These are phyloP conservation scores for Seira sanloemensis DNA, from an alignment of 2,888 invertebrate genomes.

Conservation along the genomic window DNA sequence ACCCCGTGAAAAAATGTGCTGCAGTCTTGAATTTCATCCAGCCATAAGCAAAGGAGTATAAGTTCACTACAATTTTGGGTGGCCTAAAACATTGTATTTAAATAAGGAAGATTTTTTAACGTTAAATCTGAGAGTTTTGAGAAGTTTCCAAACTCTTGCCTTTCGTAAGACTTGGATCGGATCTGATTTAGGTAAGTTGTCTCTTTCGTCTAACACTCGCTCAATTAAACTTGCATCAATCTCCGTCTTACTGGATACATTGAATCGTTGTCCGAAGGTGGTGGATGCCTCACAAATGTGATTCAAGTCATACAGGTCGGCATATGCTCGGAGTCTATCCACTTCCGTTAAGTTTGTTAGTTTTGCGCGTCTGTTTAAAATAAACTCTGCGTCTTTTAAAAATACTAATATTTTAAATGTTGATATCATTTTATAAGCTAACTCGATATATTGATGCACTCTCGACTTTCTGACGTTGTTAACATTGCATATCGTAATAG, in stretches of 20 bases:
- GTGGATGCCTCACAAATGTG: slow-evolving; percentile 66
- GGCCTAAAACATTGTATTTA: slow-evolving; percentile 78
- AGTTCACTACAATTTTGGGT: slow-evolving; percentile 87
- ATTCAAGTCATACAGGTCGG: slow-evolving; percentile 58
- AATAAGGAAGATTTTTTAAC: not conserved
- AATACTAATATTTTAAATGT: no score
- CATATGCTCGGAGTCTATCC: slow-evolving; percentile 19
- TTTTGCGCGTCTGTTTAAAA: slow-evolving; percentile 16
- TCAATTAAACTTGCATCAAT: slow-evolving; percentile 23
- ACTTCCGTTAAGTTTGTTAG: not conserved
- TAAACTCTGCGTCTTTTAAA: no score
- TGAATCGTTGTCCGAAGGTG: slow-evolving; percentile 65
- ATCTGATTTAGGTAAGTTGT: slow-evolving; percentile 30
- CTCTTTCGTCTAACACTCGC: slow-evolving; percentile 3
- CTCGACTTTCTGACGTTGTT: slow-evolving; percentile 66
- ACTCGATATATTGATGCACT: slow-evolving; percentile 61
- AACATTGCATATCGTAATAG: slow-evolving; percentile 70
- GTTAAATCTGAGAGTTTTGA: not conserved
- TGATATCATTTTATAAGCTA: not conserved
- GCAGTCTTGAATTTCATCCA: slow-evolving; percentile 81
- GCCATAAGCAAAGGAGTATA: slow-evolving; percentile 84
- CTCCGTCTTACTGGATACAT: slow-evolving; percentile 40
- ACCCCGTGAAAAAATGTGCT: slow-evolving; percentile 84
- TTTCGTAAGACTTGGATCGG: slow-evolving; percentile 31
- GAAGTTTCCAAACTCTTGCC: not conserved